A percentile compares a stretch with the other conserved stretches of the same genome.
These are phyloP conservation scores for Augiades crinisus DNA, from an alignment of 2,888 invertebrate genomes.

Conservation along the genomic window DNA sequence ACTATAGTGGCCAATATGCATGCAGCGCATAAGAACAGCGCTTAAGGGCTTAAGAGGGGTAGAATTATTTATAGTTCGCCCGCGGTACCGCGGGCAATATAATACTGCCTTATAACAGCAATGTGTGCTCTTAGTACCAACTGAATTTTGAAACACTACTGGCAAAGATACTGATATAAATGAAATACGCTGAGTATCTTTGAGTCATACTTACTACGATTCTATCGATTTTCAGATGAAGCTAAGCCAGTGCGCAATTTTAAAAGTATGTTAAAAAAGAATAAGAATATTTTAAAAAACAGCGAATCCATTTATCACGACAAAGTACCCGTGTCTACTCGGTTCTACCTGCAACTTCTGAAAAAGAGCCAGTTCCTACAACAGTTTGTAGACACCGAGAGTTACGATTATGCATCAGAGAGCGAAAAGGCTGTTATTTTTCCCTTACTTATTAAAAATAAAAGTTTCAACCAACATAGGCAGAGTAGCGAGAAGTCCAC, in stretches of 20 bases:
- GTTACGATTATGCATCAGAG: conserved; percentile 69
- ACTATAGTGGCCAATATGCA: too few relatives aligned
- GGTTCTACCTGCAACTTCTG: conserved; percentile 67
- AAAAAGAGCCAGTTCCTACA: conserved; percentile 66
- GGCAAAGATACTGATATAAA: too few relatives aligned
- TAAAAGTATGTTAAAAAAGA: conserved; percentile 51
- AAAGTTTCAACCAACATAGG: conserved; percentile 37
- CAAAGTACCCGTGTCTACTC: conserved; percentile 69
- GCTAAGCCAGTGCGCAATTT: conserved; percentile 42
- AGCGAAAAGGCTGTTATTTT: conserved; percentile 52
- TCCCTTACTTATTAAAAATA: conserved; percentile 39
- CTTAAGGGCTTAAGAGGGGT: too few relatives aligned
- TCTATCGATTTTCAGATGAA: conserved; percentile 50
- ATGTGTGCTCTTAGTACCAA: too few relatives aligned
- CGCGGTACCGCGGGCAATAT: too few relatives aligned
- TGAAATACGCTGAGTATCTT: too few relatives aligned
- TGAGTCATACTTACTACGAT: too few relatives aligned
- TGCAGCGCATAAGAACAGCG: too few relatives aligned
- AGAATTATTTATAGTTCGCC: too few relatives aligned
- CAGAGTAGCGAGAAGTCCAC: conserved; percentile 49
- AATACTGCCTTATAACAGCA: too few relatives aligned
- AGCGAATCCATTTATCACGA: conserved; percentile 69
- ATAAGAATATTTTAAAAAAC: conserved; percentile 56
- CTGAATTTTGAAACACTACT: too few relatives aligned
- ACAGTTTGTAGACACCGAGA: conserved; percentile 55